Conservation (phyloP, 2,113 vertebrate species). For the Nyctereutes procyonoides region DNA sequence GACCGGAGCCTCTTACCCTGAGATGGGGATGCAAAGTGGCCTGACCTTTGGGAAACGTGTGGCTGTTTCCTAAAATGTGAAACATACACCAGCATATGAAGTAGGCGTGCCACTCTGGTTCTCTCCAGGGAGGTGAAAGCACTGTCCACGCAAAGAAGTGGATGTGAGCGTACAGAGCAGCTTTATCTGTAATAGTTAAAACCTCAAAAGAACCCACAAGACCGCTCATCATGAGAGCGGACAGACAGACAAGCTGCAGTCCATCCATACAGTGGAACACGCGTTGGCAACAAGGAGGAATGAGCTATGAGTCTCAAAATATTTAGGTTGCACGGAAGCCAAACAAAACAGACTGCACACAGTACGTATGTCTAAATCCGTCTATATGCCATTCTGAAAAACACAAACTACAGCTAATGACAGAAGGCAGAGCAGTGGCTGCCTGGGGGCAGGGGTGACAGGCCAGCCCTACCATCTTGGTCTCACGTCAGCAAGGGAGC, state of each 20-base stretch:
- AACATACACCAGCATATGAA: neutral
- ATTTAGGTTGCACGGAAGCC: neutral
- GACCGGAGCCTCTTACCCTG: too few species aligned
- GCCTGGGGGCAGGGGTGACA: neutral
- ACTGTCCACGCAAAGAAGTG: neutral
- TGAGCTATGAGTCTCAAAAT: neutral
- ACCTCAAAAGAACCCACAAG: neutral
- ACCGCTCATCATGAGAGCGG: neutral
- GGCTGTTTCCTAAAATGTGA: neutral
- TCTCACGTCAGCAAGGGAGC: neutral
- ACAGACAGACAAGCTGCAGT: neutral
- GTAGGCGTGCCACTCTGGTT: neutral
- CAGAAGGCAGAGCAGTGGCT: neutral
- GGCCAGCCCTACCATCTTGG: neutral
- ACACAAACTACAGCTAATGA: rapidly evolving
- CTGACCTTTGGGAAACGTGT: neutral
- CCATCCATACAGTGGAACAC: rapidly evolving
- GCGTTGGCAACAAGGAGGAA: neutral
- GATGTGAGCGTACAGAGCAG: neutral
- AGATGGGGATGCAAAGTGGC: too few species aligned
- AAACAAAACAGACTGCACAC: neutral
- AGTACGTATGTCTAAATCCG: neutral
- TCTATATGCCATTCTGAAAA: rapidly evolving
- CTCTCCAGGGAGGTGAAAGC: neutral
- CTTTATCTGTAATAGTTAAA: neutral